These are phyloP conservation scores for Eristalinus aeneus DNA, from an alignment of 2,888 invertebrate genomes.

Conservation along the genomic window DNA sequence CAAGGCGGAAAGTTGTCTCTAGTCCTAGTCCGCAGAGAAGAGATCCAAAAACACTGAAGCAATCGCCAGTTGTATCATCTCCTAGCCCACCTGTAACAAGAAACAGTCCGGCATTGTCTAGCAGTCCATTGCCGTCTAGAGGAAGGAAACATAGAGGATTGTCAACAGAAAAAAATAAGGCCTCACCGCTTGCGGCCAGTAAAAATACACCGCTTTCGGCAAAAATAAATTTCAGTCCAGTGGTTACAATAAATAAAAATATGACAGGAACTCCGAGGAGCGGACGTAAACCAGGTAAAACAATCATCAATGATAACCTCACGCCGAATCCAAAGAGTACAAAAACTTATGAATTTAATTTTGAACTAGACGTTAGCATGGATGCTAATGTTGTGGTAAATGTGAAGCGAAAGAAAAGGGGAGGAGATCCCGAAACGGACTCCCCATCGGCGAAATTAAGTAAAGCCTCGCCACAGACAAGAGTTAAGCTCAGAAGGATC, in stretches of 20 bases:
- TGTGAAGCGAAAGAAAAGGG: slow-evolving; percentile 79
- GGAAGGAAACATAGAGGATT: slow-evolving; percentile 38
- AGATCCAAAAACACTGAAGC: background rate
- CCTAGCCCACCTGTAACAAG: background rate
- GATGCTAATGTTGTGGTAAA: slow-evolving; percentile 81
- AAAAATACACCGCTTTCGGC: slow-evolving; percentile 72
- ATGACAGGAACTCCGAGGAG: slow-evolving; percentile 53
- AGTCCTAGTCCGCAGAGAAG: background rate
- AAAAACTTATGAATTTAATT: slow-evolving; percentile 80
- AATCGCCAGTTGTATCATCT: background rate
- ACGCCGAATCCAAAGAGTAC: slow-evolving; percentile 77
- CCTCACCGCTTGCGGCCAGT: slow-evolving; percentile 5
- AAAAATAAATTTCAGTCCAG: slow-evolving; percentile 76
- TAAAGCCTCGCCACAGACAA: slow-evolving; percentile 74
- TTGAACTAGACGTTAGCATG: slow-evolving; percentile 80
- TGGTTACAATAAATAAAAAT: slow-evolving; percentile 69
- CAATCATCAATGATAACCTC: slow-evolving; percentile 78
- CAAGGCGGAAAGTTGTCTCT: background rate
- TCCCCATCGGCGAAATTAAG: slow-evolving; percentile 16
- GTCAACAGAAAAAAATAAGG: slow-evolving; percentile 32
- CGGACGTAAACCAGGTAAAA: slow-evolving; percentile 76
- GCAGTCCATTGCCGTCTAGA: background rate
- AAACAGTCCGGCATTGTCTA: background rate
- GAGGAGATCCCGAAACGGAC: background rate
- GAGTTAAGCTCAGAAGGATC: slow-evolving; percentile 76